Evolutionary conservation across 2,888 invertebrate species (phyloP).

Genomic region (Pantelozetes paolii): DNA sequence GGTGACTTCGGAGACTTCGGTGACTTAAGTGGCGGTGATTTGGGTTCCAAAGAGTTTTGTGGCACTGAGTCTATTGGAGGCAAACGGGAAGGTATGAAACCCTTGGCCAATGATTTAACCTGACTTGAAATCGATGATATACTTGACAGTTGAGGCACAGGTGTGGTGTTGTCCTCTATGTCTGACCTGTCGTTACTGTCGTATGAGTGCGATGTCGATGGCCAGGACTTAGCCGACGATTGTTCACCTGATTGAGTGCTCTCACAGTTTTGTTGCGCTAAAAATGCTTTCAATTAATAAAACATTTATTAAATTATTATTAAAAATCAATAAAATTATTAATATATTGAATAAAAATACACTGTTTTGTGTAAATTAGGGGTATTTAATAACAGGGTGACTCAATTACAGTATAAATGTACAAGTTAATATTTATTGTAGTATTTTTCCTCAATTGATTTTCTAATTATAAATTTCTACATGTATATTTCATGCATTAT

Average conservation of each 20-base stretch:
- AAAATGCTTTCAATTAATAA: background rate
- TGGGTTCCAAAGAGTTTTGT: no score
- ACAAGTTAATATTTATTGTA: no score
- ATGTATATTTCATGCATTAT: no score
- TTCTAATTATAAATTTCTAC: no score
- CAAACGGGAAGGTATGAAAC: slow-evolving; percentile 18
- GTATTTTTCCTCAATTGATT: no score
- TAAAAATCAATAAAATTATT: no score
- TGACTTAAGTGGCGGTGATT: slow-evolving; percentile 15
- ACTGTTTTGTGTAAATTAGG: no score
- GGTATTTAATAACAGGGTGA: no score
- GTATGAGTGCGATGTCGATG: background rate
- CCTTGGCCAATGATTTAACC: slow-evolving; percentile 3
- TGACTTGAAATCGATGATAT: slow-evolving; percentile 7
- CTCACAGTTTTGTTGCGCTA: background rate
- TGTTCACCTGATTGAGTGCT: background rate
- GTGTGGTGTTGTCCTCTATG: background rate
- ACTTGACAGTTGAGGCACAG: slow-evolving; percentile 3
- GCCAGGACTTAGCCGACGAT: background rate
- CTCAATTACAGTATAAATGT: no score
- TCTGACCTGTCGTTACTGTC: background rate
- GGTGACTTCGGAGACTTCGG: slow-evolving; percentile 18
- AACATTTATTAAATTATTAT: background rate
- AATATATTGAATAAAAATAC: no score
- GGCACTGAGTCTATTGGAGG: background rate